Percentiles rank a stretch among this genome's conserved stretches.
Conservation (phyloP, 1,140 invertebrate genomes). For the Neoseiulus cucumeris region DNA sequence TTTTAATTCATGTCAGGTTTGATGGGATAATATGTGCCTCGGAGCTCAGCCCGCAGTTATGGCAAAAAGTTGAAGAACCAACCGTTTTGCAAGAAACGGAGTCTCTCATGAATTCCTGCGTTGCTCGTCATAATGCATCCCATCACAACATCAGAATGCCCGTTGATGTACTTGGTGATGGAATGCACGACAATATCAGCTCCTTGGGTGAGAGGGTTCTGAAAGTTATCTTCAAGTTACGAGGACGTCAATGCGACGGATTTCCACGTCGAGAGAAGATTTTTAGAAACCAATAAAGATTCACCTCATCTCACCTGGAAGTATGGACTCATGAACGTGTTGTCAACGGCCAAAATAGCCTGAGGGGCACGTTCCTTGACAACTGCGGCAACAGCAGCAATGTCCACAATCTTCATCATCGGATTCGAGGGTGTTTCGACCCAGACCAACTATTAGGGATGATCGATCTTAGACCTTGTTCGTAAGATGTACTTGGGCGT, state of each 20-base stretch:
- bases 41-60: conserved; percentile 5
- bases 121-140: conserved; percentile 57
- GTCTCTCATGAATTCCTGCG: conserved; percentile 43
- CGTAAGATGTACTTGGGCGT: neutral
- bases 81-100: conserved; percentile 80
- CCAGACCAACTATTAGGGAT: conserved; percentile 61
- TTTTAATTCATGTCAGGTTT: neutral
- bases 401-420: conserved; percentile 70
- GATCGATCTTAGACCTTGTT: conserved; percentile 2
- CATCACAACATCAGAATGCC: conserved; percentile 94
- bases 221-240: conserved; percentile 16
- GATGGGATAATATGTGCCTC: neutral
- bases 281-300: neutral
- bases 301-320: conserved; percentile 45
- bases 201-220: conserved; percentile 67
- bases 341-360: conserved; percentile 77
- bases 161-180: conserved; percentile 94
- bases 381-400: conserved; percentile 46
- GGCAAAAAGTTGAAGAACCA: conserved; percentile 21
- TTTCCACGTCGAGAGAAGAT: neutral
- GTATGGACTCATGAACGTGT: conserved; percentile 90
- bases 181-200: conserved; percentile 85
- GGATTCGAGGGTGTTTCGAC: conserved; percentile 97
- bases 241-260: neutral
- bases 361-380: conserved; percentile 37